Base-by-base conservation (phyloP, 2,113 vertebrate genomes). In the Cyrtonyx montezumae region DNA sequence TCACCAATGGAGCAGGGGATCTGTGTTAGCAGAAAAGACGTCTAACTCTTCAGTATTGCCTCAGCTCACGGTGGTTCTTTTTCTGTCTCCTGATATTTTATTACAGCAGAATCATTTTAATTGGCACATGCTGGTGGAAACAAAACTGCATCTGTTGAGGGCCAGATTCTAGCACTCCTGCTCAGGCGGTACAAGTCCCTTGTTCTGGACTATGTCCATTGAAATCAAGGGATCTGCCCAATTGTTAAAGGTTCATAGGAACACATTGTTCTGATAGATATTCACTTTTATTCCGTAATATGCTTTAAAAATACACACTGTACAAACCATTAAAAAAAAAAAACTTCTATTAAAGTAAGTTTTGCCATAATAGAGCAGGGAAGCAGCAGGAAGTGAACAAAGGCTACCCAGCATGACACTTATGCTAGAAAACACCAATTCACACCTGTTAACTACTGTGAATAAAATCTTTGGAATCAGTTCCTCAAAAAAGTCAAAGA, bases 401-500 rank as follows among this genome's bases (percentile, higher is more conserved):
- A 97, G 95, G 91, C 93, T 95, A 88, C 95, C 80, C 96, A 95
- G 94, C 95, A 95, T 1, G 96, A 93, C 93, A 92, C 95, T 95
- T 84, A 94, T 59, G 93, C 91, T 91, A 95, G 95, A 84, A 97
- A 96, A 96, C 96, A 97, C 91, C 91, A 95, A 94, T 96, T 96
- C 95, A 84, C 94, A 95, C 95, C 96, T 96, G 91, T 95, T 96
- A 95, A 96, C 90, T 95, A 95, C 91, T 94, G 93, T 96, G 95
- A 96, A 96, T 93, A 97, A 95, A 96, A 96, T 94, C 95, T 95
- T 95, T 96, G 93, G 96, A 96, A 96, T 96, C 86, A 89, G 91
- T 94, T 93, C 96, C 96, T 91, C 91, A 92, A 95, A 95, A 95
- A 95, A 90, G 87, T 91, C 75, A 95, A 96, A 91, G 92, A 97